Evolutionary conservation across 64 coral and sea anemone genomes (phyloP), one percentile per base, ranked within the genome.

Genomic region (Actinia tenebrosa): DNA sequence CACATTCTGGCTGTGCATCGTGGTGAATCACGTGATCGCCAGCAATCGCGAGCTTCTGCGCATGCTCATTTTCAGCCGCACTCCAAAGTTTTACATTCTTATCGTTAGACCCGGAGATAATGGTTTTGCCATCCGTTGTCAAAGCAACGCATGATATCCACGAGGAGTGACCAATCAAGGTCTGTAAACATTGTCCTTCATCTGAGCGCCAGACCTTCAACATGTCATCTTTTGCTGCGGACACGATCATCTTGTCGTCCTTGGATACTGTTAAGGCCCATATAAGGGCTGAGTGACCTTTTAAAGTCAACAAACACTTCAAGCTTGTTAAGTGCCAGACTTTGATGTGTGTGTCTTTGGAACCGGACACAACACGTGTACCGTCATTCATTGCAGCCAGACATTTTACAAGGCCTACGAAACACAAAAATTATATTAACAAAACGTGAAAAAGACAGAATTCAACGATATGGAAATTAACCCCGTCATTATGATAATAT

Each of bases 201-300:
- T 89, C 68, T 71, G 90, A 83, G 80, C 90, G 50, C 94, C 94
- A 95, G 8, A 95, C 94, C 47, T 92, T 95, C 5, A 95, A 60
- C 94, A 89, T 92, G 68, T 95, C 94, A 59, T 95, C 94, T 78
- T 95, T 95, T 7, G 94, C 92, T 8, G 94, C 94, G 27, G 94
- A 95, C 22, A 95, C 94, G 26, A 95, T 71, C n/a, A 95, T 84
- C 19, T 84, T 85, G 79, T 95, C 94, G 47, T 95, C 87, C 15
- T 60, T 56, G 43, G 94, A 66, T 46, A 95, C 90, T 9, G 90
- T 84, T 22, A 95, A 46, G 44, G 78, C 84, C 94, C 94, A 95
- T 52, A 95, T 89, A 46, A 86, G 83, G 84, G 87, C 84, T 27
- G 86, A 89, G 45, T 95, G 94, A 63, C 94, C 94, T 89, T 95